These are phyloP conservation scores for Cephus nigrinus DNA, from an alignment of 2,888 invertebrate species.

Conservation along the genomic window DNA sequence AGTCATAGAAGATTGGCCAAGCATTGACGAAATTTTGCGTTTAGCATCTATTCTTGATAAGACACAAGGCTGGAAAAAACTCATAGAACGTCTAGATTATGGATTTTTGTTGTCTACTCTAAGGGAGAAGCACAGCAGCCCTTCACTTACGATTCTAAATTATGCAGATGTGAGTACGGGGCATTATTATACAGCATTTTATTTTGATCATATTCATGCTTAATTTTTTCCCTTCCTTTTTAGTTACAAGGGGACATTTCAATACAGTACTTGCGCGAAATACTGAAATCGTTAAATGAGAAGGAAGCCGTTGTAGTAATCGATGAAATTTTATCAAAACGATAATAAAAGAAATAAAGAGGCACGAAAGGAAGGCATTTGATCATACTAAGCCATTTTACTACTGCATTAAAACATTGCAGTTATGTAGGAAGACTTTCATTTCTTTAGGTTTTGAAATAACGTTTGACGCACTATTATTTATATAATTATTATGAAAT, in stretches of 20 bases:
- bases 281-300: slow-evolving; percentile 62
- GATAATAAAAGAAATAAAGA: neutral
- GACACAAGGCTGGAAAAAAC: slow-evolving; percentile 71
- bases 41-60: slow-evolving; percentile 70
- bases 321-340: slow-evolving; percentile 34
- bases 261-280: slow-evolving; percentile 48
- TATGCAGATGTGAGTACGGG: slow-evolving; percentile 60
- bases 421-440: too few relatives aligned
- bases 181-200: slow-evolving; percentile 12
- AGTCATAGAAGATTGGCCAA: slow-evolving; percentile 46
- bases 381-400: neutral
- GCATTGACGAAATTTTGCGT: slow-evolving; percentile 62
- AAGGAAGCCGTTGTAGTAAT: slow-evolving; percentile 57
- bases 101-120: slow-evolving; percentile 68
- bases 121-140: slow-evolving; percentile 65
- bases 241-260: slow-evolving; percentile 45
- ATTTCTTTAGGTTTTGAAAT: neutral
- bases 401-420: too few relatives aligned
- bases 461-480: neutral
- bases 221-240: slow-evolving; percentile 16
- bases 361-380: neutral
- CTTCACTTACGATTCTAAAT: slow-evolving; percentile 70
- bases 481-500: neutral
- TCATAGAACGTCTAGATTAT: slow-evolving; percentile 70
- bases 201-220: neutral